Percentiles rank a stretch among this genome's conserved stretches.
phyloP scores from a whole-genome alignment of 2,888 invertebrate species.

The Beris morrisii region DNA sequence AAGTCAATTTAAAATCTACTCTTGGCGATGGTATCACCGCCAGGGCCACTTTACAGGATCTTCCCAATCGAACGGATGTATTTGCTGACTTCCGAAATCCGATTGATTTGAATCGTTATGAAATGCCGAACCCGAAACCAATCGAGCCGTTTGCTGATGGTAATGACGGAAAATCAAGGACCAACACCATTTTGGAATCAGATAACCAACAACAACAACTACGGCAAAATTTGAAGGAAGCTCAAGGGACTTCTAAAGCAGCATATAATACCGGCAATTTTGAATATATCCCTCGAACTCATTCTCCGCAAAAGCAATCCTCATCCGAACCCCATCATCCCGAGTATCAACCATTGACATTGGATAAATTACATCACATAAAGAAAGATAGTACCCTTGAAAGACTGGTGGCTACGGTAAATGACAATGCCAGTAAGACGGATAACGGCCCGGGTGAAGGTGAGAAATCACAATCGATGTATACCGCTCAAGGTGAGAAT shows the following conservation, averaged over 20 bases:
- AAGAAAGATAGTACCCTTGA: conserved; percentile 34
- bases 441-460: conserved; percentile 27
- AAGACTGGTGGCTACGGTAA: conserved; percentile 30
- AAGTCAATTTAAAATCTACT: conserved; percentile 37
- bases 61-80: conserved; percentile 31
- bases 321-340: neutral
- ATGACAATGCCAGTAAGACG: conserved; percentile 33
- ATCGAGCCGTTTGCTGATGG: neutral
- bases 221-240: conserved; percentile 30
- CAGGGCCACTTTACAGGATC: conserved; percentile 26
- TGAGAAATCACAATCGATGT: conserved; percentile 32
- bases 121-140: conserved; percentile 11
- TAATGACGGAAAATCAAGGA: conserved; percentile 19
- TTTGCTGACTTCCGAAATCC: conserved; percentile 35
- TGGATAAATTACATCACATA: conserved; percentile 36
- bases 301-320: neutral
- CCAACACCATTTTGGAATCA: conserved; percentile 7
- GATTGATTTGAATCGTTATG: conserved; percentile 36
- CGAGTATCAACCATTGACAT: conserved; percentile 33
- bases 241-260: conserved; percentile 23
- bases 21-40: conserved; percentile 29
- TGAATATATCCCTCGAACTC: neutral
- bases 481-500: conserved; percentile 19
- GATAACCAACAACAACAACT: conserved; percentile 14
- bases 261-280: neutral